Evolutionary conservation across 2,888 invertebrate species (phyloP).

Genomic region (Papilio gigon): DNA sequence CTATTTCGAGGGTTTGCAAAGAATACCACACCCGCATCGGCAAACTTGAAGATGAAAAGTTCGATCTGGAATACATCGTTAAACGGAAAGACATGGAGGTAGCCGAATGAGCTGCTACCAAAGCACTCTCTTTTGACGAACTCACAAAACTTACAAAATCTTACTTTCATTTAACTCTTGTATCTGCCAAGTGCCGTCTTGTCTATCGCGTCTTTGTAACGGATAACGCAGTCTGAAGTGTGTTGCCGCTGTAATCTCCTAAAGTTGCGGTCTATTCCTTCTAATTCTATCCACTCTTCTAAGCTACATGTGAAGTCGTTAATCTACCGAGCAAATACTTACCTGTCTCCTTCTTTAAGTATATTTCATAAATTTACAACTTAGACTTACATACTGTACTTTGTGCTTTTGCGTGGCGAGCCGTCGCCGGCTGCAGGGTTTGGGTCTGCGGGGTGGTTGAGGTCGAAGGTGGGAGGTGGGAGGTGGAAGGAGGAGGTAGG

Average conservation of each 20-base stretch:
- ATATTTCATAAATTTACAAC: conserved; percentile 58
- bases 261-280: conserved; percentile 57
- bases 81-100: conserved; percentile 99
- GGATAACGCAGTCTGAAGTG: conserved; percentile 60
- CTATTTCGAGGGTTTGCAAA: conserved; percentile 88
- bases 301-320: conserved; percentile 70
- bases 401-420: conserved; percentile 60
- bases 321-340: conserved; percentile 63
- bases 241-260: conserved; percentile 56
- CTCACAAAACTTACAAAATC: conserved; percentile 74
- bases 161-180: conserved; percentile 72
- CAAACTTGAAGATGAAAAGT: conserved; percentile 96
- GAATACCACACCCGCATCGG: conserved; percentile 94
- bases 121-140: conserved; percentile 69
- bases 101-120: conserved; percentile 78
- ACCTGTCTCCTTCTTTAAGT: conserved; percentile 67
- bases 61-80: conserved; percentile 99
- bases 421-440: conserved; percentile 48
- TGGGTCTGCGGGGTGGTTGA: conserved; percentile 42
- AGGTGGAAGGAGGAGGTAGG: conserved; percentile 40
- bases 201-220: conserved; percentile 71
- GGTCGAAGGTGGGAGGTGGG: neutral
- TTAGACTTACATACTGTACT: conserved; percentile 61
- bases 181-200: conserved; percentile 72
- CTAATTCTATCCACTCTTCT: conserved; percentile 70